Evolutionary conservation across 2,113 vertebrate genomes (phyloP).

Genomic region (Phoxinus phoxinus): DNA sequence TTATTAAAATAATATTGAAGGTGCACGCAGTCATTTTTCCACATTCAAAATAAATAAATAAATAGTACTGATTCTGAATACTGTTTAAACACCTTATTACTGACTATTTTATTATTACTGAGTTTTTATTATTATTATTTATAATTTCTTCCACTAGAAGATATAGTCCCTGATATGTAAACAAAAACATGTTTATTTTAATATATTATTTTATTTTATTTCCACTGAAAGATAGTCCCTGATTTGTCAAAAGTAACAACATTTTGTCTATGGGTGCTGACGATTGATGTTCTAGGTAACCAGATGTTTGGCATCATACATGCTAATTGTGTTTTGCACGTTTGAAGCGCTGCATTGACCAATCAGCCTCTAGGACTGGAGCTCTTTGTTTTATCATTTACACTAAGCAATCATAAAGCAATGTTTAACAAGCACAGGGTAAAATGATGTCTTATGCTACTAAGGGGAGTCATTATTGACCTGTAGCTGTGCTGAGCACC

Average conservation of each 20-base stretch:
- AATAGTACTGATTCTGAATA: not conserved
- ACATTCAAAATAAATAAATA: not conserved
- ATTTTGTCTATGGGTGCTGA: not conserved
- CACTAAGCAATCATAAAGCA: not conserved
- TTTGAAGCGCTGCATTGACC: not conserved
- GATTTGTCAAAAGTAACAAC: not conserved
- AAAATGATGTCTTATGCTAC: not conserved
- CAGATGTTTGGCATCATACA: not conserved
- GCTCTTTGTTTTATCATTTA: not conserved
- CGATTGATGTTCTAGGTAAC: not conserved
- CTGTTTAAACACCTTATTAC: not conserved
- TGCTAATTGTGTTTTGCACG: not conserved
- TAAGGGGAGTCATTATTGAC: slow-evolving; percentile 42
- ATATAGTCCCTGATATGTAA: not conserved
- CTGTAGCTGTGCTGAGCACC: not conserved
- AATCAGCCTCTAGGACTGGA: not conserved
- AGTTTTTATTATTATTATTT: not conserved
- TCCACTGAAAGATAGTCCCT: not conserved
- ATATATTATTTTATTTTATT: not conserved
- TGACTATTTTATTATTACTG: too few species aligned
- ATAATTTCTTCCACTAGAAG: not conserved
- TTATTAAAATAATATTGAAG: not conserved
- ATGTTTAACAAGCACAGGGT: not conserved
- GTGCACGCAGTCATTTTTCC: not conserved
- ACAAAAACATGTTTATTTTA: not conserved